Evolutionary conservation across 2,888 invertebrate species (phyloP), one percentile per base, ranked within the genome.

Genomic region (Melanostoma scalare): DNA sequence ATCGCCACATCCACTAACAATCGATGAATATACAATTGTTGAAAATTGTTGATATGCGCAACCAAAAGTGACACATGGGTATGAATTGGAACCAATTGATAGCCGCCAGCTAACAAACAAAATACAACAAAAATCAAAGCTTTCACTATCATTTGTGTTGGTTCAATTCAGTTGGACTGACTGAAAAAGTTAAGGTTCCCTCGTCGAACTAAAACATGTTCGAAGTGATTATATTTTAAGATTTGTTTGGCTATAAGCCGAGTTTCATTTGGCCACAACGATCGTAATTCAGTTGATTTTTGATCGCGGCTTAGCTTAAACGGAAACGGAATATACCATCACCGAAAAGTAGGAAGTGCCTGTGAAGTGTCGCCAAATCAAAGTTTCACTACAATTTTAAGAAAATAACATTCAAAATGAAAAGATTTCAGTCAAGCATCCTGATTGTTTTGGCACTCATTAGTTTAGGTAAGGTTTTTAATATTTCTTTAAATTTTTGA

Each of bases 381-480:
- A 42, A 44, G 74, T 38, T 53, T 36, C 65, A 74, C 60, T 46
- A 20, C 36, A 63, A 58, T 46, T 33, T 10, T 33, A 42, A 65
- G 20, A 50, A 53, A 71, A 68, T 35, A 55, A 68, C 20, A 36
- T 33, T 40, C 33, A 88, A 67, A 6, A 89, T 89, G 89, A 85
- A 86, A 78, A 85, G 85, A 36, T 60, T 87, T 56, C 86, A 86
- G 79, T 67, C 86, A 44, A 87, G 86, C 87, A 63, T 82, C 68
- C 58, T 89, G 67, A 86, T 89, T 79, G 80, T 88, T 86, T 86
- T 89, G 82, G 87, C 86, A 58, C 63, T 87, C 44, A 53, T 86
- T 35, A 86, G 87, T 71, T 86, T 85, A 44, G 89, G 89, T 89
- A 87, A 89, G 89, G 89, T 33, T 30, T 60, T 30, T 35, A 20